Base-by-base conservation (phyloP, 2,888 invertebrate genomes). In the Celastrina argiolus region DNA sequence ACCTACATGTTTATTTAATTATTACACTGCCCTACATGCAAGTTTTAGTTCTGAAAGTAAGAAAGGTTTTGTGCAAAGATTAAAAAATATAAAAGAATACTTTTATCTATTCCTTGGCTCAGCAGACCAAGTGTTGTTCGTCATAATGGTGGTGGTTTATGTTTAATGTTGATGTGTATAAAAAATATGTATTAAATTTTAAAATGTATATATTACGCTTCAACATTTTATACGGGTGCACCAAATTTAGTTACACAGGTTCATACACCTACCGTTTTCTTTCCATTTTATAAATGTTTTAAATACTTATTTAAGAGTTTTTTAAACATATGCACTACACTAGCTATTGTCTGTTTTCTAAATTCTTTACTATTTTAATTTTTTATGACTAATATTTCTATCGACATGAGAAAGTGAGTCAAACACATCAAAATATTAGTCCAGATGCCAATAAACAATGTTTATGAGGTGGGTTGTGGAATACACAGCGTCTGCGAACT, bases 381-480 rank as follows among this genome's bases (percentile, higher is more conserved):
- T 61, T 61, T 61, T 39, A 61, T 61, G 22, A 39, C 39, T 39
- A 22, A 39, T 36, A 61, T 61, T 39, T 39, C 36, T 36, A 16
- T 22, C 22, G 12, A 61, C 39, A 7, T 61, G 18, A 61, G 18
- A 61, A 61, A 61, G 34, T 61, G 61, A 61, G 61, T 61, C 36
- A 36, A 36, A 18, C 61, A 36, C 61, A 39, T 61, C 61, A 36
- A 39, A 61, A 61, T 61, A 61, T 39, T 61, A 36, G 22, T 36
- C 36, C 61, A 61, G 61, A 61, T 22, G 34, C 22, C 34, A 1
- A 61, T 61, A 18, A 61, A 61, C 2, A 6, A 31, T 61, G 61
- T 61, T 61, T 61, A 36, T 36, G 22, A 18, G 34, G 10, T 12
- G 18, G 59, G 39, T 18, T 18, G 36, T 36, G 39, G 36, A 39